Base-by-base conservation (phyloP, 2,888 invertebrate genomes). In the Ochlodes sylvanus region DNA sequence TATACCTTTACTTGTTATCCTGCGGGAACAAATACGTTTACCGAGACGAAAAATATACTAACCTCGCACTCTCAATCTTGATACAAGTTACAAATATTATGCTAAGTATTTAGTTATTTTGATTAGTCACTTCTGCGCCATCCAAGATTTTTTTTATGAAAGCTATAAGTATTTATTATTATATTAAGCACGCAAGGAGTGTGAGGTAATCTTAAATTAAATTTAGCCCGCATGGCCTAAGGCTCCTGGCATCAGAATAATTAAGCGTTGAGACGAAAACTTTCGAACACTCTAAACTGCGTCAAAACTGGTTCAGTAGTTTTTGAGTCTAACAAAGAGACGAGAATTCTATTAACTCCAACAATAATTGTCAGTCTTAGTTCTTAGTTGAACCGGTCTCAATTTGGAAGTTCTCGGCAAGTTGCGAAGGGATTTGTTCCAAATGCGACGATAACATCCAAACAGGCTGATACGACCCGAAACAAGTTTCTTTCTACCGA, bases 401-500 rank as follows among this genome's bases (percentile, higher is more conserved):
- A 19, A 38, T 47, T 56, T 44, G 38, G 57, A 64, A 63, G 58
- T 41, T 58, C 50, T 52, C 38, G 12, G 65, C 27, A 50, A 65
- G 50, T 65, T 65, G 10, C 15, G 9, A 65, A 65, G 58, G 65
- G 65, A 65, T 65, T 65, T 65, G 65, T 65, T 64, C 27, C 50
- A 50, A 71, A 73, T 71, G 34, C 69, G 60, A 64, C 70, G 74
- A 74, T 72, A 75, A 69, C 72, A 69, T 58, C 69, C 63, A 63
- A 72, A 73, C 70, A 63, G 71, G 54, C 69, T 68, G 74, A 75
- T 74, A 75, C 71, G 73, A 69, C 67, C 52, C 66, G 56, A 47
- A 68, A 69, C 69, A 72, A 73, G 71, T 71, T 74, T 61, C 55
- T 54, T 62, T 47, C 61, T 32, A 17, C 27, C 32, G 7, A 55